A percentile compares a stretch with the other conserved stretches of the same genome.
Evolutionary conservation across 2,888 invertebrate species (phyloP).

Genomic region (Patella ulyssiponensis): DNA sequence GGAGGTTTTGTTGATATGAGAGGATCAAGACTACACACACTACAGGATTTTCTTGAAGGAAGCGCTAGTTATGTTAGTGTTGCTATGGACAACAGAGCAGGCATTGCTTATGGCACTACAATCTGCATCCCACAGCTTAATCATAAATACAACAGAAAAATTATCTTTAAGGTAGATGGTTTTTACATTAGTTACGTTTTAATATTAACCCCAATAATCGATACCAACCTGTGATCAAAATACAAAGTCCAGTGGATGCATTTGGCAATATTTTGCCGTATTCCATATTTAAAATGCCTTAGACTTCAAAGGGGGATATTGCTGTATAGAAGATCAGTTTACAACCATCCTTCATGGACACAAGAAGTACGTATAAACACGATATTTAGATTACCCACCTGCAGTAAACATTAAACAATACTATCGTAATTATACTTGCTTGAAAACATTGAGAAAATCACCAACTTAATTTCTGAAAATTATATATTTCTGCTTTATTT

Average conservation of each 20-base stretch:
- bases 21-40: constrained; percentile 35
- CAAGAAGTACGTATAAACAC: no score
- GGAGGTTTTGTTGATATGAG: constrained; percentile 46
- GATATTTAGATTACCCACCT: no score
- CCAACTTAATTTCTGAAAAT: no score
- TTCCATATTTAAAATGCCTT: no score
- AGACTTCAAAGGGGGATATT: no score
- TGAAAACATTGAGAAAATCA: no score
- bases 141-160: constrained; percentile 41
- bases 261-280: no score
- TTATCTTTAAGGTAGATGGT: constrained; percentile 44
- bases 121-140: constrained; percentile 52
- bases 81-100: constrained; percentile 52
- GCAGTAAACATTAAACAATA: background rate
- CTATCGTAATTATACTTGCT: background rate
- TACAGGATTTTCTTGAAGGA: constrained; percentile 46
- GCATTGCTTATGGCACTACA: constrained; percentile 43
- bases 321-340: no score
- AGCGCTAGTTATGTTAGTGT: constrained; percentile 42
- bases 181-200: background rate
- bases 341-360: no score
- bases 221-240: no score
- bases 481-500: constrained; percentile 12
- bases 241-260: no score
- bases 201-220: no score